These are phyloP conservation scores for Karalla daura DNA, from an alignment of 2,797 vertebrate genomes.

Conservation along the genomic window DNA sequence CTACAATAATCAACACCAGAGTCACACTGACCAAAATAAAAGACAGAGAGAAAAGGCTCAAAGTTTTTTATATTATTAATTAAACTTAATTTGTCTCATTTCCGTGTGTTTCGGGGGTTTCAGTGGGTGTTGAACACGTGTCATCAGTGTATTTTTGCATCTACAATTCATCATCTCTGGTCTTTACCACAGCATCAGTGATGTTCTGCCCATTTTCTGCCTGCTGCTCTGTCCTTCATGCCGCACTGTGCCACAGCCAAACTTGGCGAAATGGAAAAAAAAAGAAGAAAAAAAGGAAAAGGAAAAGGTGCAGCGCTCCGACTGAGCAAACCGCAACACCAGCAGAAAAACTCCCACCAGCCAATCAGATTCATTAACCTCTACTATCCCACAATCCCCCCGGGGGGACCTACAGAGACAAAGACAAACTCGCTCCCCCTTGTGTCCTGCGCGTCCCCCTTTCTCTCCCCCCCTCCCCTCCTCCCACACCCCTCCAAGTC, in stretches of 20 bases:
- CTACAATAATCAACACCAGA: not conserved
- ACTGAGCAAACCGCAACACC: slow-evolving; percentile 79
- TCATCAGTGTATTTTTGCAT: not conserved
- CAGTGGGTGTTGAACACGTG: not conserved
- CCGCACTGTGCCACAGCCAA: slow-evolving; percentile 59
- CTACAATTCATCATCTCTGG: not conserved
- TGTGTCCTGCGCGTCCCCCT: slow-evolving; percentile 70
- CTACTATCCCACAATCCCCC: slow-evolving; percentile 79
- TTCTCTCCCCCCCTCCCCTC: slow-evolving; percentile 27
- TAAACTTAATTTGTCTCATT: too few relatives aligned
- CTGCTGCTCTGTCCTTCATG: slow-evolving; percentile 71
- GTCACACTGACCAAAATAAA: not conserved
- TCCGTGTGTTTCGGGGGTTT: not conserved
- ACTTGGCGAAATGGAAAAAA: slow-evolving; percentile 72
- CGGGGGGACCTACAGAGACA: slow-evolving; percentile 78
- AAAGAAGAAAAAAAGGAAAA: too few relatives aligned
- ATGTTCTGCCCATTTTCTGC: slow-evolving; percentile 47
- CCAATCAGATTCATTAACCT: slow-evolving; percentile 86
- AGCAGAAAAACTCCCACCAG: slow-evolving; percentile 83
- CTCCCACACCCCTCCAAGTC: slow-evolving; percentile 37
- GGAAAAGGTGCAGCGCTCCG: slow-evolving; percentile 72
- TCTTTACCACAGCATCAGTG: slow-evolving; percentile 21
- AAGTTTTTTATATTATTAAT: too few relatives aligned
- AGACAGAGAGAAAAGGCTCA: not conserved
- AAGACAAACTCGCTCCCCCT: slow-evolving; percentile 83